phyloP scores from a whole-genome alignment of 2,797 vertebrate species.

The Lacerta agilis region DNA sequence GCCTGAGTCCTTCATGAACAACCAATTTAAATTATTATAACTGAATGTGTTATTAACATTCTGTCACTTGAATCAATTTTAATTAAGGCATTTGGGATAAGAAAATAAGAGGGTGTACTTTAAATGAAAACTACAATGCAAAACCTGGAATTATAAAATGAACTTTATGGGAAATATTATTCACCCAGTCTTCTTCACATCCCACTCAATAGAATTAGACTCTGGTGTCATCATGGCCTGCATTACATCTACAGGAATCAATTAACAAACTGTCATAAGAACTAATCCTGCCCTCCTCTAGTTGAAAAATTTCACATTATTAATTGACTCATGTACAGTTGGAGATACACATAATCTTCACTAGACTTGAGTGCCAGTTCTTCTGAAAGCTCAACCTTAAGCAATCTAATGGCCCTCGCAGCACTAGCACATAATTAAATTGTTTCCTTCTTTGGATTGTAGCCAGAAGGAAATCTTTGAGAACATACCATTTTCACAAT shows the following conservation, averaged over 20 bases:
- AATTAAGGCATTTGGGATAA: slow-evolving; percentile 59
- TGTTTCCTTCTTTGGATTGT: slow-evolving; percentile 47
- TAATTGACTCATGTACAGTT: slow-evolving; percentile 50
- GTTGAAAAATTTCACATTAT: slow-evolving; percentile 43
- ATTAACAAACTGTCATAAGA: slow-evolving; percentile 56
- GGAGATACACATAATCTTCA: slow-evolving; percentile 47
- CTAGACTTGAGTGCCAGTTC: slow-evolving; percentile 13
- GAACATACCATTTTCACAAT: slow-evolving; percentile 30
- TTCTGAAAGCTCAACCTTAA: slow-evolving; percentile 50
- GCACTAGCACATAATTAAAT: slow-evolving; percentile 64
- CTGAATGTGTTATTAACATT: background rate
- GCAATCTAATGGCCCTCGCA: slow-evolving; percentile 52
- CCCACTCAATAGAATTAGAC: slow-evolving; percentile 31
- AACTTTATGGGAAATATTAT: slow-evolving; percentile 50
- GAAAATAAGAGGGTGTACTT: slow-evolving; percentile 45
- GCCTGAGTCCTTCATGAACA: background rate
- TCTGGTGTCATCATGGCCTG: slow-evolving; percentile 34
- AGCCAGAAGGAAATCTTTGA: slow-evolving; percentile 43
- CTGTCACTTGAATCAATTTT: slow-evolving; percentile 32
- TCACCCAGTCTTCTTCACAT: slow-evolving; percentile 36
- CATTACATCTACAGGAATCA: slow-evolving; percentile 52
- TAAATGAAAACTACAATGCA: slow-evolving; percentile 52
- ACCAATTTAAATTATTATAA: background rate
- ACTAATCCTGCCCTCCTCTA: slow-evolving; percentile 10
- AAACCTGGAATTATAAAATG: slow-evolving; percentile 44